Evolutionary conservation across 2,888 invertebrate species (phyloP).

Genomic region (Lydus trimaculatus): DNA sequence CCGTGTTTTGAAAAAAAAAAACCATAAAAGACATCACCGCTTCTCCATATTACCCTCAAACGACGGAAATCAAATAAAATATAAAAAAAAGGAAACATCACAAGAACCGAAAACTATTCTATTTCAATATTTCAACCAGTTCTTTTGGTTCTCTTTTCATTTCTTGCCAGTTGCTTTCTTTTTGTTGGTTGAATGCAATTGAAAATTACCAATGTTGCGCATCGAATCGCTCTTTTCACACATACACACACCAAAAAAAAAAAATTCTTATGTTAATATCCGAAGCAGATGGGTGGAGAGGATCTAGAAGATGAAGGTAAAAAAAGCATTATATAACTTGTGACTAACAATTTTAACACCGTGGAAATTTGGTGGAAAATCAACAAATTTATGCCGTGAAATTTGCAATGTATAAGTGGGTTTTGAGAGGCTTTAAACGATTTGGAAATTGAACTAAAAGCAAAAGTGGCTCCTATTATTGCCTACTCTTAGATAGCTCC

Average conservation of each 20-base stretch:
- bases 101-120: background rate
- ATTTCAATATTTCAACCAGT: background rate
- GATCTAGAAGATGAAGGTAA: background rate
- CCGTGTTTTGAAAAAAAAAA: background rate
- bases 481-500: too few relatives aligned
- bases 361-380: background rate
- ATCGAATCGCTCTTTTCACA: slow-evolving; percentile 24
- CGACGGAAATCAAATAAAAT: background rate
- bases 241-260: too few relatives aligned
- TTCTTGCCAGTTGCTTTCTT: background rate
- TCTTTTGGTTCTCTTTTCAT: background rate
- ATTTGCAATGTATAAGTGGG: background rate
- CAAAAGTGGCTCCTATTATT: too few relatives aligned
- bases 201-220: slow-evolving; percentile 33
- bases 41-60: background rate
- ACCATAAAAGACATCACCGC: background rate
- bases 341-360: background rate
- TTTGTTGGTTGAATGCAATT: slow-evolving; percentile 10
- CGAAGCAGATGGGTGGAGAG: slow-evolving; percentile 6
- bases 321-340: background rate
- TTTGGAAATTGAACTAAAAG: background rate
- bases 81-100: background rate
- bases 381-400: background rate
- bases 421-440: background rate
- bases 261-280: background rate